These are phyloP conservation scores for Heliconius hortense DNA, from an alignment of 2,888 invertebrate genomes.

Conservation along the genomic window DNA sequence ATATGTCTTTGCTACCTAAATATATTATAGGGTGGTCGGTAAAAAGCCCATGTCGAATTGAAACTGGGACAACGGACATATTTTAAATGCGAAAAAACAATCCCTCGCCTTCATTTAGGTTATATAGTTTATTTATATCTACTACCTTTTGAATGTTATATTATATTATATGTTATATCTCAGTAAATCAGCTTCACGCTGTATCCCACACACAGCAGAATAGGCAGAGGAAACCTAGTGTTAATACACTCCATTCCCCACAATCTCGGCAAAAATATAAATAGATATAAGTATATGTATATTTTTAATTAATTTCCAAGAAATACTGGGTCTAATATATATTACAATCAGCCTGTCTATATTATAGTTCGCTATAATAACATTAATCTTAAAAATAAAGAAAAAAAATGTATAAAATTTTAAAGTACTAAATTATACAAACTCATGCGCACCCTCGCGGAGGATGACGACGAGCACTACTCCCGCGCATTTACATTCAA, in stretches of 20 bases:
- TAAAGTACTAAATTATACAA: constrained; percentile 6
- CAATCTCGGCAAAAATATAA: neutral
- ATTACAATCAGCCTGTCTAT: neutral
- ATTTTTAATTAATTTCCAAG: neutral
- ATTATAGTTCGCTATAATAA: neutral
- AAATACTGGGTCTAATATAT: neutral
- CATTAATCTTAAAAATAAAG: neutral
- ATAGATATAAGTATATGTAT: neutral
- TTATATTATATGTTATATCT: too few species aligned
- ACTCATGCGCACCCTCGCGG: constrained; percentile 47
- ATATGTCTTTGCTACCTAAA: too few species aligned
- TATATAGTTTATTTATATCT: neutral
- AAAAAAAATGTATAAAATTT: neutral
- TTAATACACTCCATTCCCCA: too few species aligned
- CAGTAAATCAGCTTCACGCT: too few species aligned
- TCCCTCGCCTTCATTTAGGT: neutral
- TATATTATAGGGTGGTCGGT: too few species aligned
- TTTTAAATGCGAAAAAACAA: neutral
- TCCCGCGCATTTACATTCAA: constrained; percentile 75
- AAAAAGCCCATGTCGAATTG: neutral
- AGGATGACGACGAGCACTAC: constrained; percentile 58
- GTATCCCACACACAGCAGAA: too few species aligned
- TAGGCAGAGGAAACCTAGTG: too few species aligned
- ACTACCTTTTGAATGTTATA: too few species aligned
- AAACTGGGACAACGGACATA: neutral